phyloP scores from a whole-genome alignment of 1,140 invertebrate genomes.

The Drosophila burlai region DNA sequence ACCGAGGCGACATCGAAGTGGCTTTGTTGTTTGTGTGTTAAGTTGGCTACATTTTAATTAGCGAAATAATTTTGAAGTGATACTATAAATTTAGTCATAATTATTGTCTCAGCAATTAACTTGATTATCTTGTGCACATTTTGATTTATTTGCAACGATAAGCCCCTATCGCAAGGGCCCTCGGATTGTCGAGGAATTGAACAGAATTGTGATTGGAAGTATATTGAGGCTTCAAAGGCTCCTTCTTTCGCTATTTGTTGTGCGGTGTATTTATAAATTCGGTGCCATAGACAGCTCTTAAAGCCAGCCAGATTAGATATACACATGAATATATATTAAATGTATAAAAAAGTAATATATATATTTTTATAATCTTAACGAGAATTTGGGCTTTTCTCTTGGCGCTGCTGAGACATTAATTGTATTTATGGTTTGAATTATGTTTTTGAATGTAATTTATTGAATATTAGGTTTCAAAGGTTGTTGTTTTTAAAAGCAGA shows the following conservation, averaged over 20 bases:
- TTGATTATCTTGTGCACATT: slow-evolving; percentile 72
- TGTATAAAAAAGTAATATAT: slow-evolving; percentile 10
- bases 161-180: slow-evolving; percentile 31
- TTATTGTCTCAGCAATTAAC: slow-evolving; percentile 80
- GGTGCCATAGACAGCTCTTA: slow-evolving; percentile 53
- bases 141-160: slow-evolving; percentile 75
- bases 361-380: slow-evolving; percentile 1
- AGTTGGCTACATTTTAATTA: slow-evolving; percentile 78
- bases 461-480: too few species aligned
- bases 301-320: slow-evolving; percentile 61
- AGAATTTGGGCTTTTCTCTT: neutral
- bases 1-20: slow-evolving; percentile 20
- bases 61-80: slow-evolving; percentile 80
- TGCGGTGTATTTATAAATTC: slow-evolving; percentile 40
- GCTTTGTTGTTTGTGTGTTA: slow-evolving; percentile 24
- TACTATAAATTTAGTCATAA: slow-evolving; percentile 82
- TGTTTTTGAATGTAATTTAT: neutral
- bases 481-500: neutral
- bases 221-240: slow-evolving; percentile 7
- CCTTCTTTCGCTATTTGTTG: slow-evolving; percentile 2
- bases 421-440: slow-evolving; percentile 10
- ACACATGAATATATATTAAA: slow-evolving; percentile 27
- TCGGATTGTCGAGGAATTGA: slow-evolving; percentile 31
- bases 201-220: slow-evolving; percentile 32
- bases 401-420: slow-evolving; percentile 11